phyloP scores from a whole-genome alignment of 2,113 vertebrate species.

The Neogobius melanostomus region DNA sequence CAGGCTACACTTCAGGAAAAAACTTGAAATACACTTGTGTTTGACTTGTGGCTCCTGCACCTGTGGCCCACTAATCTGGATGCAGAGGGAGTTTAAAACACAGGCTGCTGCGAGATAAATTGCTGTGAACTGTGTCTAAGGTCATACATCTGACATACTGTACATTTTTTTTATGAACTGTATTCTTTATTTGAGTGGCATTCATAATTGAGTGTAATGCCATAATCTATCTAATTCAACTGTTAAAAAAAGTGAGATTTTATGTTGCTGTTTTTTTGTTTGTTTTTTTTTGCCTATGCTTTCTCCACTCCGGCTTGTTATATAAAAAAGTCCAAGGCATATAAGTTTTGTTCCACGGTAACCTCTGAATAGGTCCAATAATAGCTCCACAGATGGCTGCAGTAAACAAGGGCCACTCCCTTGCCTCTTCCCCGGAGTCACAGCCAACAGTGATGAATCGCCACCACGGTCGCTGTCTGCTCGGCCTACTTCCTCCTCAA shows the following conservation, averaged over 20 bases:
- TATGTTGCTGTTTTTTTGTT: too few species aligned
- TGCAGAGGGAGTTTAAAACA: neutral
- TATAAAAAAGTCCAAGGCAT: neutral
- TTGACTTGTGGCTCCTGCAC: conserved; percentile 31
- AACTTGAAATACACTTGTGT: conserved; percentile 43
- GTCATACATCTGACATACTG: neutral
- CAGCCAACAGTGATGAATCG: conserved; percentile 52
- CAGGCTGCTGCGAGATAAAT: neutral
- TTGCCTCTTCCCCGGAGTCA: conserved; percentile 44
- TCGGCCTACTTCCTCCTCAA: conserved; percentile 61
- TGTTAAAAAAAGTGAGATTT: too few species aligned
- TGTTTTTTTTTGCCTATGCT: too few species aligned
- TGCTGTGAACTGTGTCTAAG: neutral
- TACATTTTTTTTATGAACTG: too few species aligned
- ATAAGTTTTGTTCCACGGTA: neutral
- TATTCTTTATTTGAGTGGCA: too few species aligned
- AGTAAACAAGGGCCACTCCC: conserved; percentile 45
- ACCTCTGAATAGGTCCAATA: conserved; percentile 27
- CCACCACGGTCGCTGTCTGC: conserved; percentile 51
- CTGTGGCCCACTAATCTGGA: conserved; percentile 15
- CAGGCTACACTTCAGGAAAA: conserved; percentile 41
- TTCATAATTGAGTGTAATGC: too few species aligned
- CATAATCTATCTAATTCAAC: too few species aligned
- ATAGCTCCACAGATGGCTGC: conserved; percentile 53
- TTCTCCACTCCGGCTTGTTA: too few species aligned